phyloP scores from a whole-genome alignment of 2,113 vertebrate genomes.

The Peromyscus californicus region DNA sequence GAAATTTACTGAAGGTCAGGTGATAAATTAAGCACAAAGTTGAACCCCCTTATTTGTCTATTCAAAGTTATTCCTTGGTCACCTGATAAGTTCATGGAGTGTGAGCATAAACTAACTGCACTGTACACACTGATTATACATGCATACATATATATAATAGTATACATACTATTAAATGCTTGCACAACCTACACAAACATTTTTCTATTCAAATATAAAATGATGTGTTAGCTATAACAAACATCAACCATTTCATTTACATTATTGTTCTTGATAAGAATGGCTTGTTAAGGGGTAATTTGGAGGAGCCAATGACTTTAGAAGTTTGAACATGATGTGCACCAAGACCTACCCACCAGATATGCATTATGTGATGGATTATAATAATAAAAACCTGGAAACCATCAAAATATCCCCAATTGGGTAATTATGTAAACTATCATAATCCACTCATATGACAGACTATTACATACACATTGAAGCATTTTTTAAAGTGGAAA shows the following conservation, averaged over 20 bases:
- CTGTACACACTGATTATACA: not conserved
- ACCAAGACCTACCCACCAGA: not conserved
- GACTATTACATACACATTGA: not conserved
- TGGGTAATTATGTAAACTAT: not conserved
- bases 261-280: constrained; percentile 3
- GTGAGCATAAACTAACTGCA: not conserved
- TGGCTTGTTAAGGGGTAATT: not conserved
- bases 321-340: not conserved
- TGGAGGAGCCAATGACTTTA: not conserved
- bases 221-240: not conserved
- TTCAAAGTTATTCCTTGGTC: not conserved
- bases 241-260: constrained; percentile 43
- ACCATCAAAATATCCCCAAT: not conserved
- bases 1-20: constrained; percentile 1
- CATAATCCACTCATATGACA: not conserved
- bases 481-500: not conserved
- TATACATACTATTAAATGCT: not conserved
- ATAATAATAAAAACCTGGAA: constrained; percentile 1
- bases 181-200: constrained; percentile 7
- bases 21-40: not conserved
- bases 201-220: constrained; percentile 26
- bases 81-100: not conserved
- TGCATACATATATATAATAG: not conserved
- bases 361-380: not conserved
- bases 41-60: not conserved